Base-by-base conservation (phyloP, 2,113 vertebrate species). In the Rostratula benghalensis region DNA sequence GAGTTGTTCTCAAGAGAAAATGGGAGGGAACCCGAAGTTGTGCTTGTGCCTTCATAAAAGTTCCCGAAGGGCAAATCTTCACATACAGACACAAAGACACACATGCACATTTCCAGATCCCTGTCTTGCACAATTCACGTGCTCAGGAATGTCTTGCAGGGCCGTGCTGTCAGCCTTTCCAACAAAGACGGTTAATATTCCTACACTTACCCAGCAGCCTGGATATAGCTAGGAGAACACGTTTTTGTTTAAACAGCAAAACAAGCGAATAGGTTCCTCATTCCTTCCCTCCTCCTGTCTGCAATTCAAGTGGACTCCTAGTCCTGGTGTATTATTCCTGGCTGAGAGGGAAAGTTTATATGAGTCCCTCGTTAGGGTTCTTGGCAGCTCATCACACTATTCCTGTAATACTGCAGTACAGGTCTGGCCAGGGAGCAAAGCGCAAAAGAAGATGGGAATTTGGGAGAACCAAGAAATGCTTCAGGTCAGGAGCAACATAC, bases 311-410 rank as follows among this genome's bases (percentile, higher is more conserved):
- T 59, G 67, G 90, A 81, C 93, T 86, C 68, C 57, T 84, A 57
- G 83, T 94, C 88, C 94, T 87, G 3, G 37, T 46, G 76, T 97
- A 91, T 96, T 96, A 96, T 95, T 93, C 60, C 93, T 93, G 91
- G 95, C 90, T 94, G 85, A 90, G 89, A 78, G 63, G 74, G 75
- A 84, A 80, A 61, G 81, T 94, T 95, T 95, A 85, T 93, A 82
- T 70, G 81, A 83, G 76, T 83, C 92, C 90, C 93, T 90, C 57
- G 92, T 94, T 96, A 88, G 45, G 28, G 68, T 56, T 90, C 65
- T 96, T 97, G 97, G 97, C 96, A 96, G 92, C 81, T 82, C 84
- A 88, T 94, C 92, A 91, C 54, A 73, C 70, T 93, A 5, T 91
- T 96, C 84, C 87, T 96, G 53, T 93, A 95, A 86, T 79, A 51